Base-by-base conservation (phyloP, 2,113 vertebrate species). In the Cichladusa arquata region DNA sequence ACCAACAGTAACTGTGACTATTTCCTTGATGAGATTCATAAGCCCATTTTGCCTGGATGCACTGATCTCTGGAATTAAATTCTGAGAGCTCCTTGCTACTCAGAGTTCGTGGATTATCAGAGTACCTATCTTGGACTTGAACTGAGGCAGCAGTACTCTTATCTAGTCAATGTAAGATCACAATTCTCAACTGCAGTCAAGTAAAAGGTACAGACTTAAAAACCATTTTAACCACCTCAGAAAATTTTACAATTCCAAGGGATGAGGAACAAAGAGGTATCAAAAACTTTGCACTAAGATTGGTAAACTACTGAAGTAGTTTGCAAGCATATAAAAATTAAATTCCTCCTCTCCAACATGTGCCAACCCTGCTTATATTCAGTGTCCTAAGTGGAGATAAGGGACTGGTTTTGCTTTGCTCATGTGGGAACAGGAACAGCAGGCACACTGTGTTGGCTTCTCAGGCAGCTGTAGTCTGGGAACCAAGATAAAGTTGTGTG, bases 21-120 rank as follows among this genome's bases (percentile, higher is more conserved):
- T 85, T 95, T 95, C 69, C 73, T 86, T 90, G 77, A 92, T 87
- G 73, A 95, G 70, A 69, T 79, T 95, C 80, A 42, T 64, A 71
- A 81, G 8, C 31, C 88, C 19, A 38, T 88, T 93, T 87, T 92
- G 53, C 48, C 60, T 73, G 36, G 47, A 44, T 61, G 12, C 66
- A 53, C 58, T 80, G 62, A 73, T 74, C 26, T 95, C 84, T 80
- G 25, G 60, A 87, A 65, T 61, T 69, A 73, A 85, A 86, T 82
- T 88, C 67, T 50, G 50, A 74, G 20, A 54, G 14, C 47, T 82
- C 19, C 33, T 34, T 80, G 66, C 33, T 66, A 20, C 29, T 85
- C 50, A 38, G 29, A 48, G 22, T 64, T 61, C 24, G 19, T 78
- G 25, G 42, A 50, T 79, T 91, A 80, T 82, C 74, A 58, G 31